A percentile compares a stretch with the other conserved stretches of the same genome.
phyloP scores from a whole-genome alignment of 2,888 invertebrate species.

The Acanthosepion pharaonis region DNA sequence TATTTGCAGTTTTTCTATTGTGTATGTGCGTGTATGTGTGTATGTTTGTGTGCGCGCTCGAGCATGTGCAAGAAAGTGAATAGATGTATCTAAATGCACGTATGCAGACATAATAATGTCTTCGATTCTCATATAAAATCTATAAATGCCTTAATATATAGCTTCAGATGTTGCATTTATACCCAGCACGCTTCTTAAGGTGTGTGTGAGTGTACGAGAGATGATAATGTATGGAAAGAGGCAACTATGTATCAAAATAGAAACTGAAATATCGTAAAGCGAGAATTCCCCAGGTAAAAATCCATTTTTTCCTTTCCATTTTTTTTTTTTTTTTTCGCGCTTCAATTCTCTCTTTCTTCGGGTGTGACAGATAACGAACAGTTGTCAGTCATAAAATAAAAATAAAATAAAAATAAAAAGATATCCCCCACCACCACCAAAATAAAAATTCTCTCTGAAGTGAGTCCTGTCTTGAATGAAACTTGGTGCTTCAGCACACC shows the following conservation, averaged over 20 bases:
- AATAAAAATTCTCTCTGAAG: not conserved
- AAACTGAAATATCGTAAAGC: not conserved
- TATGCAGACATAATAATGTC: too few relatives aligned
- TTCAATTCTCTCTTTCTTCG: not conserved
- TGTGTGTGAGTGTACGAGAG: not conserved
- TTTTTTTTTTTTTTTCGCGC: not conserved
- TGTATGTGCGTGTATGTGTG: too few relatives aligned
- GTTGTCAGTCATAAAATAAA: not conserved
- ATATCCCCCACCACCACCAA: not conserved
- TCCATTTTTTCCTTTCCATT: not conserved
- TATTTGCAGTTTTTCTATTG: too few relatives aligned
- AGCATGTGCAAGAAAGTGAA: too few relatives aligned
- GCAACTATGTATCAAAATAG: not conserved
- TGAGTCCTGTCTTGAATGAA: not conserved
- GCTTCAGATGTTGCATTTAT: too few relatives aligned
- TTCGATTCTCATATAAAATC: too few relatives aligned
- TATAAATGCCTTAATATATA: too few relatives aligned
- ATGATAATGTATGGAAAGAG: not conserved
- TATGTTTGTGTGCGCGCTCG: too few relatives aligned
- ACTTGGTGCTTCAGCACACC: not conserved
- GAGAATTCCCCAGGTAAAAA: not conserved
- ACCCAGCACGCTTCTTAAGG: too few relatives aligned
- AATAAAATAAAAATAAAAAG: not conserved
- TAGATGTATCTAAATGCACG: too few relatives aligned
- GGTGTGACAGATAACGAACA: constrained; percentile 7